Evolutionary conservation across 64 coral and sea anemone species (phyloP).

Genomic region (Porites australiensis): DNA sequence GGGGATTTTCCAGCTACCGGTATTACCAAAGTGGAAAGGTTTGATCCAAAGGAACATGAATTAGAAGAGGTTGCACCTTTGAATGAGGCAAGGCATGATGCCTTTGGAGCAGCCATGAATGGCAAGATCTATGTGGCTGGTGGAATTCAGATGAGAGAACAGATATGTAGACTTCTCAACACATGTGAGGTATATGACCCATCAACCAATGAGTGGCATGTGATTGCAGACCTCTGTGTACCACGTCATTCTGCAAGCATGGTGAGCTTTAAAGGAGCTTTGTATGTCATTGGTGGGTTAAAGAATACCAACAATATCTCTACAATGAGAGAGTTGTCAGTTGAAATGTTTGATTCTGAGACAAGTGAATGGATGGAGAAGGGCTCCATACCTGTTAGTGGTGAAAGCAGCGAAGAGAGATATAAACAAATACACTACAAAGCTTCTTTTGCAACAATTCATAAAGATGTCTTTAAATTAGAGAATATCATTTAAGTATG

Average conservation of each 20-base stretch:
- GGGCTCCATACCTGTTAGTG: background rate
- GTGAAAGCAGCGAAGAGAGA: background rate
- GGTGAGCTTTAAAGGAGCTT: background rate
- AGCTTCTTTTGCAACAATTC: background rate
- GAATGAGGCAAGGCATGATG: background rate
- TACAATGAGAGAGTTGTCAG: background rate
- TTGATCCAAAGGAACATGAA: background rate
- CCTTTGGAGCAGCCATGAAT: conserved; percentile 31
- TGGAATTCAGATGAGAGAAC: background rate
- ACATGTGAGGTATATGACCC: background rate
- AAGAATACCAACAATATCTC: background rate
- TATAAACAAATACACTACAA: background rate
- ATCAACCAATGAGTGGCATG: background rate
- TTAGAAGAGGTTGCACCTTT: conserved; percentile 1
- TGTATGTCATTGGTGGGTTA: background rate
- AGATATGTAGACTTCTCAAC: too few relatives aligned
- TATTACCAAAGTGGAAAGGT: background rate
- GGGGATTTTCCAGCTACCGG: too few relatives aligned
- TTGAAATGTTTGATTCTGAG: background rate
- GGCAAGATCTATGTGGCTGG: conserved; percentile 32
- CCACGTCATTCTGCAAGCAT: background rate
- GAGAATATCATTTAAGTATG: too few relatives aligned
- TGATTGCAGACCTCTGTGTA: background rate
- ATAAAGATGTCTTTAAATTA: background rate
- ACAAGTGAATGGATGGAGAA: background rate